Evolutionary conservation across 2,113 vertebrate species (phyloP), one percentile per base, ranked within the genome.

Genomic region (Sinocyclocheilus maitianheensis): DNA sequence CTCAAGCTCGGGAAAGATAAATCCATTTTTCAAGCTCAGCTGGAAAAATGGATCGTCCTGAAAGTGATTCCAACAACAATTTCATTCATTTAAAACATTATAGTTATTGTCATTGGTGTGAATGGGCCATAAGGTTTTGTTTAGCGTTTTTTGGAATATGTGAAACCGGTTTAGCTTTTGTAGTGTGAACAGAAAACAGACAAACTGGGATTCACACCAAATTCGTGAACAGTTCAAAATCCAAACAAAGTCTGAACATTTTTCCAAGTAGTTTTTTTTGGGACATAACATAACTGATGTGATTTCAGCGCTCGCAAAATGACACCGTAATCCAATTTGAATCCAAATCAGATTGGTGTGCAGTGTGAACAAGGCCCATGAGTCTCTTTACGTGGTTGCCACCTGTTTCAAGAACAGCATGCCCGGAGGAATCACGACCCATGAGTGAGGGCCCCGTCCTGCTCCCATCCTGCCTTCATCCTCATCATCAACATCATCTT

Each of bases 391-490:
- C 88, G 95, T 96, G 88, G 97, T 97, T 9, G 96, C 94, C 0
- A 97, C 95, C 0, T 96, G 97, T 90, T 97, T 97, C 48, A 97
- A 96, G 76, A 98, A 93, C 87, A 98, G 91, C 0, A 96, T 96
- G 72, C 96, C 96, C 0, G 96, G 95, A 0, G 97, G 97, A 62
- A 98, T 95, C 58, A 98, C 95, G 90, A 99, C 95, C 97, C 97
- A 99, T 78, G 97, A 94, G 82, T 97, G 82, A 65, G 88, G 53
- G n/a, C 87, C 89, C 20, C 4, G 80, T 0, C 95, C 92, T 0
- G 95, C 60, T 91, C 81, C 74, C 5, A 81, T 67, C 58, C 91
- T 91, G 20, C 79, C 88, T 5, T 91, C 90, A 0, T 91, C 91
- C 22, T 93, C 91, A 22, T 92, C 93, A 20, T 92, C 89, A 0